Evolutionary conservation across 2,888 invertebrate species (phyloP), one percentile per base, ranked within the genome.

Genomic region (Nymphalis polychloros): DNA sequence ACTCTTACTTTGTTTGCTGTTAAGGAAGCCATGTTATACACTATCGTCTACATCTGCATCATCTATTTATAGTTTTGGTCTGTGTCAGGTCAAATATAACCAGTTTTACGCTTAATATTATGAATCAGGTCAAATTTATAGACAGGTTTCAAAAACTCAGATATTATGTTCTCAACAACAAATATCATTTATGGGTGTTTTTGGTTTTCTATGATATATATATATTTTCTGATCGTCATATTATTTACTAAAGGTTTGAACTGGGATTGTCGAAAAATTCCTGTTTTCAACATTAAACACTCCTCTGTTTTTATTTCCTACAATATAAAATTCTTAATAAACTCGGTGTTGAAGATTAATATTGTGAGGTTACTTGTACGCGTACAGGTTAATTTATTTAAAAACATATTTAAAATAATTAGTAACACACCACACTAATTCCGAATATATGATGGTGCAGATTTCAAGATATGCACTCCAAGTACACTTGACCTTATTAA

Each of bases 61-160:
- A 31, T 55, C 17, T 55, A 52, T 52, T 52, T 52, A 52, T 52
- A 27, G 53, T 55, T 7, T 31, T 55, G n/a, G n/a, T 55, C 17
- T 55, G 53, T 55, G 53, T 55, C 17, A 31, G 53, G 53, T 55
- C 31, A 55, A 55, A 31, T n/a, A 17, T 17, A 16, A 55, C 31
- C 31, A 55, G 31, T 55, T 55, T 55, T n/a, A 55, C 7, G 7
- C 17, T 55, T 55, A 55, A 31, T 31, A n/a, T 52, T 52, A 52
- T 23, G 23, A 52, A 52, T 17, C 2, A 31, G 31, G n/a, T 31
- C 53, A 55, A 55, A 27, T 55, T 55, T n/a, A 31, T 0, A 17
- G 23, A 6, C 53, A 17, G 50, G 10, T 4, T 50, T 19, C 6
- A 31, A 7, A 31, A n/a, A 27, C n/a, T 55, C n/a, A n/a, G n/a